These are phyloP conservation scores for Clupea harengus DNA, from an alignment of 2,113 vertebrate species.

Conservation along the genomic window DNA sequence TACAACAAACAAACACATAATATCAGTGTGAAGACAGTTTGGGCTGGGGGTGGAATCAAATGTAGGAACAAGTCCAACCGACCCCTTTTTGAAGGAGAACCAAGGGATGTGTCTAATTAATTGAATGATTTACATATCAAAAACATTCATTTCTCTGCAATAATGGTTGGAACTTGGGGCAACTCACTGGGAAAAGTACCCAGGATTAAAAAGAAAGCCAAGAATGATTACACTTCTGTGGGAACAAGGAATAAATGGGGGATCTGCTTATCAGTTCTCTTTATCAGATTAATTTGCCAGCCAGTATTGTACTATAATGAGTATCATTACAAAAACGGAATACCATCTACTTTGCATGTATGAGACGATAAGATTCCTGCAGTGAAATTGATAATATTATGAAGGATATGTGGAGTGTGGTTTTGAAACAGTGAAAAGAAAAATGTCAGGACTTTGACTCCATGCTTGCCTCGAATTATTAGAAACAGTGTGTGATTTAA, in stretches of 20 bases:
- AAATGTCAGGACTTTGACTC: background rate
- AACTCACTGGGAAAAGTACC: conserved; percentile 36
- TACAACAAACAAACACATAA: background rate
- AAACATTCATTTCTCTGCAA: conserved; percentile 47
- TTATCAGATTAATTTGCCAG: conserved; percentile 41
- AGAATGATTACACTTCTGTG: conserved; percentile 33
- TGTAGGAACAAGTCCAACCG: conserved; percentile 11
- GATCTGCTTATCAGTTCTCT: conserved; percentile 21
- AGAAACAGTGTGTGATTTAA: background rate
- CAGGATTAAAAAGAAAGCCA: conserved; percentile 27
- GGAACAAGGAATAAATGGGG: background rate
- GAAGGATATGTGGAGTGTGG: background rate
- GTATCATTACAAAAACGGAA: conserved; percentile 42
- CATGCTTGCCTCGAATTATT: background rate
- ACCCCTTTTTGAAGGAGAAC: conserved; percentile 29
- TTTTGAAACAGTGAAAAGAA: background rate
- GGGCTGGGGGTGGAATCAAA: background rate
- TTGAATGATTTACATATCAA: conserved; percentile 57
- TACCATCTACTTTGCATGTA: conserved; percentile 32
- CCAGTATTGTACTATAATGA: conserved; percentile 42
- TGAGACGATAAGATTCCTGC: conserved; percentile 18
- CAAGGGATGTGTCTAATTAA: conserved; percentile 49
- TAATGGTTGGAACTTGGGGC: conserved; percentile 30
- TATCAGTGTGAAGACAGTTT: background rate
- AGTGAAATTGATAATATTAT: background rate